Base-by-base conservation (phyloP, 2,797 vertebrate genomes). In the Otus scops region DNA sequence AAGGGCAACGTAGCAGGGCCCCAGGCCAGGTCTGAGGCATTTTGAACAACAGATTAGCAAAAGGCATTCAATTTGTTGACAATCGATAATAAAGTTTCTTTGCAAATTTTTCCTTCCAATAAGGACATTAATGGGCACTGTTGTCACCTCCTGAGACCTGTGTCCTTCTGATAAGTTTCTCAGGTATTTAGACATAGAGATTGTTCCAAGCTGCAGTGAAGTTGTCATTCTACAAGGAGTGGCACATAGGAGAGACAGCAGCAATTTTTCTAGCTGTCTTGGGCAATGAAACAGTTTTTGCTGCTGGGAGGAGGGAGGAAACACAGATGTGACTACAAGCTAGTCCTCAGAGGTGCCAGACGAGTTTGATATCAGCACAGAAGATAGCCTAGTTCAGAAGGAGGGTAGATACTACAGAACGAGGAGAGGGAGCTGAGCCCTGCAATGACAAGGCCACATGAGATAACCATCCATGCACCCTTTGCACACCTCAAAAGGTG, bases 211-310 rank as follows among this genome's bases (percentile, higher is more conserved):
- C 28, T 48, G 59, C 51, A 65, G 47, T 8, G 30, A 30, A 86
- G 27, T 3, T 65, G 68, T 34, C 7, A 0, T 80, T 93, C 45
- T n/a, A 48, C n/a, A 16, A 1, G 9, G 61, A 88, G 38, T 9
- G n/a, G 34, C 38, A 75, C 0, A 0, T 16, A 84, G 57, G 20
- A 75, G 38, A 92, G 45, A 61, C 8, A 84, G 64, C 43, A 88
- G 50, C 43, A 75, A n/a, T 76, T 93, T 76, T 86, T 78, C 56
- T 51, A 56, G n/a, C 3, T 34, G 51, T 27, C 85, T 70, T 81
- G 67, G 32, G 48, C 74, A 93, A 45, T 10, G 19, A 85, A 94
- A 53, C 32, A 93, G 43, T 71, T 96, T 93, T 64, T 85, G 56
- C 70, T 91, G 36, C 77, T 82, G 60, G 27, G 13, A 83, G 36